Conservation (phyloP, 2,797 vertebrate species). For the Lindbergichthys nudifrons region DNA sequence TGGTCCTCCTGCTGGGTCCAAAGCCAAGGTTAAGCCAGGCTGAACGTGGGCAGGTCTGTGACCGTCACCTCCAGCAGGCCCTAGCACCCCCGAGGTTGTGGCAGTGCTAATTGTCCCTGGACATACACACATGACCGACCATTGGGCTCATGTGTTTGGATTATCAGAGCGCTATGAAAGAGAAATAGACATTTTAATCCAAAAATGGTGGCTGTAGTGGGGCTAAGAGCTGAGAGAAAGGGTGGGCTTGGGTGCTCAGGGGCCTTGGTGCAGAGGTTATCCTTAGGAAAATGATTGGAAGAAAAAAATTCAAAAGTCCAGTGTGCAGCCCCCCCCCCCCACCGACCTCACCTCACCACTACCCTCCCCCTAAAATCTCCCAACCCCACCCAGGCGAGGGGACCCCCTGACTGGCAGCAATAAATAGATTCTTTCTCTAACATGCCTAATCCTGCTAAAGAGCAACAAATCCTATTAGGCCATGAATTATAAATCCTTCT, state of each 20-base stretch:
- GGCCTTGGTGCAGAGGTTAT: constrained; percentile 72
- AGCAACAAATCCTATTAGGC: constrained; percentile 90
- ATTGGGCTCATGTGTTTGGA: constrained; percentile 76
- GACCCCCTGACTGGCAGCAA: constrained; percentile 82
- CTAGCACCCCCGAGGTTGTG: constrained; percentile 57
- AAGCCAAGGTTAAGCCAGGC: constrained; percentile 63
- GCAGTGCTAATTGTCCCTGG: constrained; percentile 74
- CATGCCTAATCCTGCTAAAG: constrained; percentile 90
- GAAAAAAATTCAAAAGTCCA: constrained; percentile 63
- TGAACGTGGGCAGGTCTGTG: constrained; percentile 57
- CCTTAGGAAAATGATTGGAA: constrained; percentile 70
- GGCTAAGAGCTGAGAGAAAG: constrained; percentile 42
- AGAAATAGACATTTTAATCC: constrained; percentile 78
- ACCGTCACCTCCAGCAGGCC: constrained; percentile 58
- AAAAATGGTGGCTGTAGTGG: constrained; percentile 60
- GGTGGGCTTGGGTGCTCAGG: constrained; percentile 20
- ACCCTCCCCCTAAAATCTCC: constrained; percentile 36
- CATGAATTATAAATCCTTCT: constrained; percentile 89
- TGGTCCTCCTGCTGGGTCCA: constrained; percentile 50
- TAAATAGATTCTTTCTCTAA: constrained; percentile 90
- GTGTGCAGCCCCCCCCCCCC: constrained; percentile 44
- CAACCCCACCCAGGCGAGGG: constrained; percentile 37
- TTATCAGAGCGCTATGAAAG: constrained; percentile 77
- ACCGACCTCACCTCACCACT: constrained; percentile 42
- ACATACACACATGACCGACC: constrained; percentile 63